phyloP scores from a whole-genome alignment of 2,113 vertebrate species.

The Okapia johnstoni region DNA sequence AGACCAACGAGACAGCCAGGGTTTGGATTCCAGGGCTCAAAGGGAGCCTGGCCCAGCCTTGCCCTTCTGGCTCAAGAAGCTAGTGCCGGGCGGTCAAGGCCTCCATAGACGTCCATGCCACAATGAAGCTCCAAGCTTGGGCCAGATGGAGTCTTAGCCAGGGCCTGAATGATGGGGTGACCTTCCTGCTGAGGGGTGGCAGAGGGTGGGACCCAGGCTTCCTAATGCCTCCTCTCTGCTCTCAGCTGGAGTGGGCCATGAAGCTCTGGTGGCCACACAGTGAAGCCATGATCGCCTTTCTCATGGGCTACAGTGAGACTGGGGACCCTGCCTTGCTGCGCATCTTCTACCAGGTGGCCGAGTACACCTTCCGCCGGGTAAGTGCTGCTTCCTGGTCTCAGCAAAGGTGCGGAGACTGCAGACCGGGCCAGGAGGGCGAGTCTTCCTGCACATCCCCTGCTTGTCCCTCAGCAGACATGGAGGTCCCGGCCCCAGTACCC shows the following conservation, averaged over 20 bases:
- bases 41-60: not conserved
- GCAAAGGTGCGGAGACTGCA: not conserved
- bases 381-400: slow-evolving; percentile 25
- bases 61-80: not conserved
- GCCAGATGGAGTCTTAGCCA: not conserved
- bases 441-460: not conserved
- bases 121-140: not conserved
- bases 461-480: not conserved
- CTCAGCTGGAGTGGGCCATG: slow-evolving; percentile 93
- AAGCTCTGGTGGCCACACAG: slow-evolving; percentile 96
- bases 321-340: slow-evolving; percentile 78
- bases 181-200: not conserved
- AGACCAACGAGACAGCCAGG: not conserved
- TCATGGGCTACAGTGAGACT: slow-evolving; percentile 86
- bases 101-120: not conserved
- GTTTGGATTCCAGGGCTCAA: not conserved
- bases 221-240: not conserved
- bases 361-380: slow-evolving; percentile 88
- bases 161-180: not conserved
- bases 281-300: slow-evolving; percentile 90
- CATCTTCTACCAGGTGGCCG: slow-evolving; percentile 83
- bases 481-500: not conserved
- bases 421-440: not conserved
- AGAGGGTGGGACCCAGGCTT: not conserved
- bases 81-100: not conserved